Evolutionary conservation across 1,140 invertebrate genomes (phyloP), one percentile per base, ranked within the genome.

Genomic region (Musca domestica): DNA sequence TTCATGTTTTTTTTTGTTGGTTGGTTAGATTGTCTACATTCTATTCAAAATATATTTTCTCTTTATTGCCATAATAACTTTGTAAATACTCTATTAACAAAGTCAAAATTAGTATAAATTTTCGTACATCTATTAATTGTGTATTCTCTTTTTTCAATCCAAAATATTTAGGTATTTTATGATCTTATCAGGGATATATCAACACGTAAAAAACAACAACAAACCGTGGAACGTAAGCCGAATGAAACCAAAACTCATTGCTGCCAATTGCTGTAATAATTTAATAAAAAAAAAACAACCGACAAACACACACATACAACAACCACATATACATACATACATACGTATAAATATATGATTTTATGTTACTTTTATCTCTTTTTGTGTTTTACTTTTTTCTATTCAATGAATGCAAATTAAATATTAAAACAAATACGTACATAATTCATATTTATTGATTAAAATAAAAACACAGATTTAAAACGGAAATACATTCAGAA

Each of bases 151-250:
- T 7, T 41, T 41, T 41, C 10, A n/a, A n/a, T 41, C 10, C 4
- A 12, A 41, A 41, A 41, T 68, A 4, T 69, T 23, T 67, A 81
- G 80, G 76, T 81, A 73, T 81, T 81, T 78, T 81, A 79, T 73
- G 80, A 81, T 81, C 76, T 81, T 71, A 81, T 81, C 79, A 81
- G 77, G 76, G 80, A 81, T 78, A 81, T 81, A 71, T 81, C 80
- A 77, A 76, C 80, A 71, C 79, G 79, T 72, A 81, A 81, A 74
- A 81, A 81, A 72, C 78, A 78, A 71, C 80, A 79, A 75, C 79
- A 78, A 74, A 80, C 74, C 68, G 80, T 79, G 72, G 76, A 77
- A 65, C 77, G 74, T 77, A 74, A 77, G 79, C 77, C 76, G 72
- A 73, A 74, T 72, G 80, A 81, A 73, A 71, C 79, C 70, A 76